A percentile compares a stretch with the other conserved stretches of the same genome.
phyloP scores from a whole-genome alignment of 2,797 vertebrate genomes.

The Dendrocincla fuliginosa region DNA sequence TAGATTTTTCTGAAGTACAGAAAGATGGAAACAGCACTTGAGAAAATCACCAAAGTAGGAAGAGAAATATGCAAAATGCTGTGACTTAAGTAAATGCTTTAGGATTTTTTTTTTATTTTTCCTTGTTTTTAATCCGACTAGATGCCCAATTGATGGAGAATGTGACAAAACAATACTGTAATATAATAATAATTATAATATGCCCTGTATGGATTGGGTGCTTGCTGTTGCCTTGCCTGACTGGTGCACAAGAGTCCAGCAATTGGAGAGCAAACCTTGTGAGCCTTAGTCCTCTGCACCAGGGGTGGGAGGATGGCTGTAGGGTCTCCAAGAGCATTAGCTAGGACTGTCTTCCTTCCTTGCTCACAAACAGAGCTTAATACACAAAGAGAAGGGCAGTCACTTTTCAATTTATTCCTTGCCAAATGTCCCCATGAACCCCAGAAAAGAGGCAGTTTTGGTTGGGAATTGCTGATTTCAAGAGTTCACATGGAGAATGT shows the following conservation, averaged over 20 bases:
- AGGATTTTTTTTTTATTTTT: not conserved
- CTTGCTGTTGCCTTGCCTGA: not conserved
- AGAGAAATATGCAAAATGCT: not conserved
- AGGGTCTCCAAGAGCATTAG: not conserved
- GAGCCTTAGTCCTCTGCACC: not conserved
- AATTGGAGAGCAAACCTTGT: not conserved
- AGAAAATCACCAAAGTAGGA: not conserved
- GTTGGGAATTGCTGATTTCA: not conserved
- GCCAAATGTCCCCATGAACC: not conserved
- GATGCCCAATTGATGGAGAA: not conserved
- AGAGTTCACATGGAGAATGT: not conserved
- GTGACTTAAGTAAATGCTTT: not conserved
- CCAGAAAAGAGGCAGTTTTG: not conserved
- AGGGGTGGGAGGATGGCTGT: not conserved
- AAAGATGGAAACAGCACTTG: not conserved
- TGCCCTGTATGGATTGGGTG: not conserved
- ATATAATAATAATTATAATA: not conserved
- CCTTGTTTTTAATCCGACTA: not conserved
- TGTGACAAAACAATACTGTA: not conserved
- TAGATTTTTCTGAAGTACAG: not conserved
- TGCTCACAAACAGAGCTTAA: not conserved
- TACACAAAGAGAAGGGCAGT: not conserved
- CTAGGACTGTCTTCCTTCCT: accelerated
- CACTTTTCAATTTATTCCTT: not conserved
- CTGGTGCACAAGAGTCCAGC: not conserved